Evolutionary conservation across 2,888 invertebrate genomes (phyloP), one percentile per base, ranked within the genome.

Genomic region (Melanotus villosus): DNA sequence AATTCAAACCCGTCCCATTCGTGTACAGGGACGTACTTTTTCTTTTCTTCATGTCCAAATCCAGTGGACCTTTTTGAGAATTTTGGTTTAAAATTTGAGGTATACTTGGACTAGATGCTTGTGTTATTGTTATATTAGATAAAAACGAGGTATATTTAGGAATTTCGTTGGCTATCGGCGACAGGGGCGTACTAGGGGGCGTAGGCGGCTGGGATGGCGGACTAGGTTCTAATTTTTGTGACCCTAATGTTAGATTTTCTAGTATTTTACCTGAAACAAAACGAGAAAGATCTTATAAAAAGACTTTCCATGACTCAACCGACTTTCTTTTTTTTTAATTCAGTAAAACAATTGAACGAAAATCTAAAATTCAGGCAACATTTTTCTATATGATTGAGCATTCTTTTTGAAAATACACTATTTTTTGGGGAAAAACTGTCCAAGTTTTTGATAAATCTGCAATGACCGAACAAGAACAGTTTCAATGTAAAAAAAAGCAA

Each of bases 141-240:
- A 80, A 74, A 57, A 76, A 73, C 57, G 79, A 75, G 62, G 73
- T 77, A 73, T 76, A 76, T 70, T 78, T 78, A 62, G 75, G 70
- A 67, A 70, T 64, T 64, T 78, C 77, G 23, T 65, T 73, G 41
- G 78, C 77, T 76, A 82, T 83, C 6, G 86, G 86, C 1, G 85
- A 84, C 26, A 85, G 80, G 19, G 87, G 86, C 1, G 86, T 86
- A 65, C 85, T 83, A n/a, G 87, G 87, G 1, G 86, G 86, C 16
- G 87, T 87, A 9, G 87, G 86, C 3, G 87, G 86, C 75, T 86
- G 86, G n/a, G 84, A 84, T 7, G 84, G 83, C 9, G 85, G 84
- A 50, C 71, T 76, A 21, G 67, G 72, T 32, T 69, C 70, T 47
- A 68, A 67, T 68, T 70, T 75, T 50, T 58, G 60, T 26, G 81